Evolutionary conservation across 1,140 invertebrate species (phyloP), one percentile per base, ranked within the genome.

Genomic region (Listronotus bonariensis): DNA sequence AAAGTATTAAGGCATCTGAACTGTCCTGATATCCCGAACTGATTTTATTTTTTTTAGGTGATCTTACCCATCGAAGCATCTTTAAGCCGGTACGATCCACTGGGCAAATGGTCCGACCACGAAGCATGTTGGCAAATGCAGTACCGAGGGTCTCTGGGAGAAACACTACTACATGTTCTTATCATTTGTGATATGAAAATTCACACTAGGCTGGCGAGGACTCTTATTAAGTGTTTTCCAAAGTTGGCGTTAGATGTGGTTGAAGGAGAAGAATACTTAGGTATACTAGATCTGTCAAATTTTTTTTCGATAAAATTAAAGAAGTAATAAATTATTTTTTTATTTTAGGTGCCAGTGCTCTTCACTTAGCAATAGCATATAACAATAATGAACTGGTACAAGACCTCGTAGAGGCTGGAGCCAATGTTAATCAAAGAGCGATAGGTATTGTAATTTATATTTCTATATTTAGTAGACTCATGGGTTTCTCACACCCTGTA

Each of bases 71-170:
- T 95, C 56, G 91, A 94, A 77, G 88, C 89, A 0, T 91, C 88
- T 0, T 79, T 92, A 0, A 90, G 88, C 17, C 84, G 86, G 0
- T 90, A 92, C 74, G 92, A 95, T 80, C 92, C 92, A 0, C 78
- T 95, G 5, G 87, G 88, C 0, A 90, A 91, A 69, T 95, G 92
- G 92, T 83, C 83, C 55, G 92, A 96, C 76, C 93, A 96, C 77
- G 89, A 92, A 64, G 93, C 93, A 0, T 97, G 95, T 76, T 99
- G 97, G 97, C 93, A 97, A 78, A 93, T 99, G 89, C 91, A 96
- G 70, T 95, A 96, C 76, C 84, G 96, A 36, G 96, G 96, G 0
- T 93, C 94, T 0, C 81, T 98, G 0, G 97, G 97, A 0, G 97
- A 99, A 81, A 96, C 91, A 4, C 79, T 98, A 5, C 84, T 99